Evolutionary conservation across 1,140 invertebrate species (phyloP), one percentile per base, ranked within the genome.

Genomic region (Leptinotarsa defecta): DNA sequence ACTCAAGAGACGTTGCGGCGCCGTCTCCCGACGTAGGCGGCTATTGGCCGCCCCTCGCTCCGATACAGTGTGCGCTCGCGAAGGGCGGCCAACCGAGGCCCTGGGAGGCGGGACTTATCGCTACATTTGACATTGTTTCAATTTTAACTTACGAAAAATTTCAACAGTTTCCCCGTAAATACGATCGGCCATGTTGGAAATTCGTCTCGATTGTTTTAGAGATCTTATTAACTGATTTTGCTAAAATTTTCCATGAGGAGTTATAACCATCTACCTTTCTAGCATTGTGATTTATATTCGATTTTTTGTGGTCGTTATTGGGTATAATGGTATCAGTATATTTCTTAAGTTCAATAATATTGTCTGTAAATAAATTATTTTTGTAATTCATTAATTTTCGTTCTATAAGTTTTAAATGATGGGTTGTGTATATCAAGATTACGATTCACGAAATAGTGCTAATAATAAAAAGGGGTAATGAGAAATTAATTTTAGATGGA

Each of bases 171-270:
- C 62, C 19, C 24, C 24, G 52, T 43, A 57, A 71, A 62, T 62
- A 43, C 3, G 34, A 75, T 64, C 80, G 77, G 80, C 78, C 80
- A 80, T 80, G 80, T 81, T 81, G 78, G 75, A 77, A 73, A 78
- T 74, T 73, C 74, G 69, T 57, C 19, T 63, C 74, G 79, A 80
- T 81, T 79, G 79, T 81, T 81, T 80, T 77, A 76, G 71, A 80
- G 80, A 81, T 81, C 80, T 81, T 75, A 81, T 81, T 81, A 81
- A 81, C 80, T 81, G 80, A 81, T 81, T 81, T 80, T 74, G 78
- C 78, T 76, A 77, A 80, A 62, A 61, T 71, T 61, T 24, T 17
- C 24, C 17, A 24, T n/a, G n/a, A 19, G 24, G n/a, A 48, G 67
- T 67, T 15, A 34, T 67, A 67, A 67, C 64, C 15, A 4, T 22